Percentiles rank a stretch among this genome's conserved stretches.
phyloP scores from a whole-genome alignment of 2,797 vertebrate genomes.

The Uromys caudimaculatus region DNA sequence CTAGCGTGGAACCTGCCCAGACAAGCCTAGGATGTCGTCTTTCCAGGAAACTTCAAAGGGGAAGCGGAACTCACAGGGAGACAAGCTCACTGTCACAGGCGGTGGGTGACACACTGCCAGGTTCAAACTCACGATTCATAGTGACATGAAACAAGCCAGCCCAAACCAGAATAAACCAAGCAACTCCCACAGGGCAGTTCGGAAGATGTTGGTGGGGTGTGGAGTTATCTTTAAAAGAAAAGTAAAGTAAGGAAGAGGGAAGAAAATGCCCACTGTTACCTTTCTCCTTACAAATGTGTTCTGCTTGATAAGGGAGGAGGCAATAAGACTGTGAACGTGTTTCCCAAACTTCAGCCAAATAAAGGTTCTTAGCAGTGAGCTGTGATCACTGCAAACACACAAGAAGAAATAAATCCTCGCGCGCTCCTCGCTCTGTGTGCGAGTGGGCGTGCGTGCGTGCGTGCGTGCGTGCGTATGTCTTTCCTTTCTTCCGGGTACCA shows the following conservation, averaged over 20 bases:
- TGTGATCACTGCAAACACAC: not conserved
- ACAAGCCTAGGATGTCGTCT: not conserved
- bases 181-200: not conserved
- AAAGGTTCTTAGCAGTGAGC: not conserved
- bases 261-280: not conserved
- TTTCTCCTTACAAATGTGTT: slow-evolving; percentile 33
- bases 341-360: slow-evolving; percentile 29
- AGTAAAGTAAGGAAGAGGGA: not conserved
- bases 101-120: not conserved
- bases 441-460: not conserved
- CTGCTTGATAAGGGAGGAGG: not conserved
- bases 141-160: not conserved
- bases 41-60: slow-evolving; percentile 1
- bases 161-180: not conserved
- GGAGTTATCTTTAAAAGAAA: not conserved
- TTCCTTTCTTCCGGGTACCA: not conserved
- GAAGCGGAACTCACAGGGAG: not conserved
- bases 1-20: not conserved
- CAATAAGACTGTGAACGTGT: not conserved
- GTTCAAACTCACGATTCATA: not conserved
- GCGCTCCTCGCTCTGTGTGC: not conserved
- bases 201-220: not conserved
- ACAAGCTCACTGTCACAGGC: not conserved
- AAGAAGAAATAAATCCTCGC: not conserved
- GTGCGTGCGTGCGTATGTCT: too few species aligned